phyloP scores from a whole-genome alignment of 2,797 vertebrate species.

The Anas bernieri region DNA sequence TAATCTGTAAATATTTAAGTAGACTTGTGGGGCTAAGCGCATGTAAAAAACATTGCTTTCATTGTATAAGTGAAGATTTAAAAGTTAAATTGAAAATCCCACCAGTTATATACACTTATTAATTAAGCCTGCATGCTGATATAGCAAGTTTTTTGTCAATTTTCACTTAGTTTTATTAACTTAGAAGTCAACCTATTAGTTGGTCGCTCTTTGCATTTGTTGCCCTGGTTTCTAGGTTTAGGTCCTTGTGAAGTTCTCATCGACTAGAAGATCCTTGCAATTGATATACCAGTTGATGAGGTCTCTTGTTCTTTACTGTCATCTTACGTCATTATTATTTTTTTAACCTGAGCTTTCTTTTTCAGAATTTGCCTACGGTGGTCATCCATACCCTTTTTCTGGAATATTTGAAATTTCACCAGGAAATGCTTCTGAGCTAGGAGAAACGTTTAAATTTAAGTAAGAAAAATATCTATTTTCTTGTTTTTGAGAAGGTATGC shows the following conservation, averaged over 20 bases:
- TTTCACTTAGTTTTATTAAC: background rate
- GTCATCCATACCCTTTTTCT: conserved; percentile 98
- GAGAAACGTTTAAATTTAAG: conserved; percentile 99
- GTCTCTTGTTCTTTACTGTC: background rate
- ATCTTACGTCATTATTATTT: background rate
- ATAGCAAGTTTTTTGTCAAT: background rate
- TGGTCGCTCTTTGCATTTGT: background rate
- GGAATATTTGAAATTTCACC: conserved; percentile 99
- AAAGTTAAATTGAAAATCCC: too few species aligned
- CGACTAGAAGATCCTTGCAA: background rate
- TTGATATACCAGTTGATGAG: background rate
- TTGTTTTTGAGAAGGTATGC: conserved; percentile 20
- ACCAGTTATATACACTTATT: background rate
- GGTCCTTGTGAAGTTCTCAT: background rate
- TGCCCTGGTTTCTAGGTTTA: background rate
- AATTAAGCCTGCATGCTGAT: background rate
- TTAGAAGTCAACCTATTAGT: too few species aligned
- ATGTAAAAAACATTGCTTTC: too few species aligned
- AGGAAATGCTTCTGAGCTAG: conserved; percentile 94
- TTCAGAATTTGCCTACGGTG: conserved; percentile 98
- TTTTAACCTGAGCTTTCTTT: conserved; percentile 40
- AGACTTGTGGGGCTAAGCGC: background rate
- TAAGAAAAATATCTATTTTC: conserved; percentile 75
- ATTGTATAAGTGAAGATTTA: too few species aligned
- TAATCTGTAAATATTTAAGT: background rate